Evolutionary conservation across 2,888 invertebrate species (phyloP).

Genomic region (Empis stercorea): DNA sequence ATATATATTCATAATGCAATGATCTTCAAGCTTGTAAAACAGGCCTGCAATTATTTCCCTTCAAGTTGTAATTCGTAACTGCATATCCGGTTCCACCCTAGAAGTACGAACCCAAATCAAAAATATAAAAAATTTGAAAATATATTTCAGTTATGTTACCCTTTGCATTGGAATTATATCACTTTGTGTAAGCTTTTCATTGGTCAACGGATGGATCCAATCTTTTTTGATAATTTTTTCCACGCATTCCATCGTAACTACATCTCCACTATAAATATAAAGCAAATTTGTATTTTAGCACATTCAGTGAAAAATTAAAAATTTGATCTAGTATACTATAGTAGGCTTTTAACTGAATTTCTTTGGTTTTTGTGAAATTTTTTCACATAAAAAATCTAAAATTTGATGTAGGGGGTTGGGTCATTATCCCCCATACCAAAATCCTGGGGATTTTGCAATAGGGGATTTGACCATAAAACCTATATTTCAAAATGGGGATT

Average conservation of each 20-base stretch:
- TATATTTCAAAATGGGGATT: too few species aligned
- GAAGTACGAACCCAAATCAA: slow-evolving; percentile 16
- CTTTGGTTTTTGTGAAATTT: too few species aligned
- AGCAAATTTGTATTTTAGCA: too few species aligned
- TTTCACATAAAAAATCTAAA: too few species aligned
- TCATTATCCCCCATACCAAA: too few species aligned
- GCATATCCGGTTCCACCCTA: slow-evolving; percentile 94
- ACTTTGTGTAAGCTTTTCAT: slow-evolving; percentile 66
- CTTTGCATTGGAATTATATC: slow-evolving; percentile 89
- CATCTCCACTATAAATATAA: slow-evolving; percentile 69
- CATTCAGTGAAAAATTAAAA: too few species aligned
- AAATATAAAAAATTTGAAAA: background rate
- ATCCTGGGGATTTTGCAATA: too few species aligned
- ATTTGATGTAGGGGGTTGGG: too few species aligned
- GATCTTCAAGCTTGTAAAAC: slow-evolving; percentile 60
- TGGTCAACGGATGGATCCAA: slow-evolving; percentile 89
- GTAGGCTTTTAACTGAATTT: too few species aligned
- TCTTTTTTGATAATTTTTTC: slow-evolving; percentile 94
- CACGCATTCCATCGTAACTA: slow-evolving; percentile 91
- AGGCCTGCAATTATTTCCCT: slow-evolving; percentile 71
- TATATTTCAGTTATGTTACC: slow-evolving; percentile 36
- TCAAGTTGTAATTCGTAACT: slow-evolving; percentile 67
- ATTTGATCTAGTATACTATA: too few species aligned
- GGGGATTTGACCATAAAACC: too few species aligned
- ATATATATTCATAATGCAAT: too few species aligned